These are phyloP conservation scores for Macrosiphum euphorbiae DNA, from an alignment of 2,888 invertebrate species.

Conservation along the genomic window DNA sequence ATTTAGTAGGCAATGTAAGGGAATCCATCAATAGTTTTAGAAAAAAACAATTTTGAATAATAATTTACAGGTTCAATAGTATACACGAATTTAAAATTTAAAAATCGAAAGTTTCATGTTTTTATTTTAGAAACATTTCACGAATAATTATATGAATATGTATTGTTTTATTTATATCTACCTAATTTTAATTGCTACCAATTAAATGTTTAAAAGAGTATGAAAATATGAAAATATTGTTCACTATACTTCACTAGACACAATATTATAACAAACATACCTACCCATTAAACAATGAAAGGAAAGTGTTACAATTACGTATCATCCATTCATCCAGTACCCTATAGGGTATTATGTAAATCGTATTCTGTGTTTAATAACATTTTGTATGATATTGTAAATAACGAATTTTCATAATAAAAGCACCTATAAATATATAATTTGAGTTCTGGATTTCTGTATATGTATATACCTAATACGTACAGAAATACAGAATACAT, in stretches of 20 bases:
- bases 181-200: neutral
- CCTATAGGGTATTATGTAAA: neutral
- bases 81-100: neutral
- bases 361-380: neutral
- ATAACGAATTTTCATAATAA: neutral
- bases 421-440: neutral
- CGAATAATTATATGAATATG: neutral
- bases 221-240: neutral
- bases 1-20: neutral
- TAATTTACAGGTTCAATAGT: neutral
- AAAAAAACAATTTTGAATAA: neutral
- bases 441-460: neutral
- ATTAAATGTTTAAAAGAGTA: neutral
- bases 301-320: neutral
- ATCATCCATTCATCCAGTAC: neutral
- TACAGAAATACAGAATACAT: neutral
- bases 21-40: neutral
- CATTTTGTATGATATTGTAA: neutral
- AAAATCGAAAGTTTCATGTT: neutral
- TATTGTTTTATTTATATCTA: neutral
- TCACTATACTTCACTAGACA: neutral
- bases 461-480: neutral
- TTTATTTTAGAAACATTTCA: no score
- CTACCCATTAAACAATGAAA: neutral
- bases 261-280: neutral